Base-by-base conservation (phyloP, 2,797 vertebrate species). In the Varecia variegata region DNA sequence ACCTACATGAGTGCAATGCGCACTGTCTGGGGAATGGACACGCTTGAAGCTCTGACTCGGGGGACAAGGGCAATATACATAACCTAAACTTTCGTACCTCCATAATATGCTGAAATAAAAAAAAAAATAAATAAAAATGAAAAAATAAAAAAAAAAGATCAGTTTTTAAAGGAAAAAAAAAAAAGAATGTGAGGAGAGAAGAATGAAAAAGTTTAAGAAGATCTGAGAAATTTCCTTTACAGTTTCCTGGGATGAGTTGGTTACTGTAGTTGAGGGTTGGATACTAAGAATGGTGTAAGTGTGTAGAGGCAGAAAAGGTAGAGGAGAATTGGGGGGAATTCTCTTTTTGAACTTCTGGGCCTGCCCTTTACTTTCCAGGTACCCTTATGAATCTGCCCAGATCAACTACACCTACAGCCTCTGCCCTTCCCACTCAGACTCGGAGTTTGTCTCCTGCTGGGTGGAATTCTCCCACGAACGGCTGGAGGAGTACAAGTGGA, bases 401-500 rank as follows among this genome's bases (percentile, higher is more conserved):
- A 99, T 99, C 98, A 99, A 99, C 98, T 99, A 99, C 97, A 99
- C 99, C 76, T 99, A 99, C 98, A 99, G 99, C 96, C 98, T 99
- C 94, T 99, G 99, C 91, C 99, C 99, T 0, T 99, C 99, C 0
- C 99, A 99, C 89, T 98, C 99, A 0, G 99, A 99, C 7, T 99
- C 99, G 4, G 99, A 99, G 97, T 99, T 99, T 90, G 99, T 99
- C 62, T 99, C 99, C 93, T 99, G 99, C 97, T 99, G 99, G 99
- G 99, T 99, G 80, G 99, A 99, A 97, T 99, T 99, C 97, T 99
- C 99, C 79, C 99, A 99, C 0, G 99, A 99, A 98, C 98, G 99
- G 32, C 98, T 99, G 90, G 99, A 99, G 97, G 99, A 99, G n/a
- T 99, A 99, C 98, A 99, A 99, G 93, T 99, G 99, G 99, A 99